Percentiles rank a stretch among this genome's conserved stretches.
phyloP scores from a whole-genome alignment of 2,113 vertebrate species.

The Aptenodytes forsteri region DNA sequence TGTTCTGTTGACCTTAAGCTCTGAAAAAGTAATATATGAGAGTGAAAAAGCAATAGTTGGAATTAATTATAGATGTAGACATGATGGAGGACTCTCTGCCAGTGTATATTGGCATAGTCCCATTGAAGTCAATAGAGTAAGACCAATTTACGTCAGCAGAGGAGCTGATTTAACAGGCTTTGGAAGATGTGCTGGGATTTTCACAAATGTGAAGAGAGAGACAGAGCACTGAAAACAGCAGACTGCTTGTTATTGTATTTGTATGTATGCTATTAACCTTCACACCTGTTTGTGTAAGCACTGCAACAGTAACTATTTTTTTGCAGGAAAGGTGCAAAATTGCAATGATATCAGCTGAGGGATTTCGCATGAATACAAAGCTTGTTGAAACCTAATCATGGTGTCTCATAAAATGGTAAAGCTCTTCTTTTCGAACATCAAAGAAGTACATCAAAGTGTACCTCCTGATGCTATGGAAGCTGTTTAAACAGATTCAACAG shows the following conservation, averaged over 20 bases:
- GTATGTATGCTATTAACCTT: not conserved
- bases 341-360: not conserved
- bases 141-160: constrained; percentile 7
- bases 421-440: constrained; percentile 25
- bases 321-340: not conserved
- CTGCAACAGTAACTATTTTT: not conserved
- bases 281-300: not conserved
- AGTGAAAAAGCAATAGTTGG: not conserved
- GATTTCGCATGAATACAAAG: not conserved
- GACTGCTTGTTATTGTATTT: not conserved
- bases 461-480: not conserved
- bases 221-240: not conserved
- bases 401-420: constrained; percentile 6
- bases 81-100: not conserved
- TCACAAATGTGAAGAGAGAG: not conserved
- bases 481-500: constrained; percentile 49
- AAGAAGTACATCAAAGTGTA: constrained; percentile 35
- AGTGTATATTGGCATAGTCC: not conserved
- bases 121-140: constrained; percentile 10
- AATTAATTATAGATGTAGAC: not conserved
- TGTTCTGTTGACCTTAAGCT: not conserved
- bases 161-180: not conserved
- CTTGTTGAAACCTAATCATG: not conserved
- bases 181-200: not conserved
- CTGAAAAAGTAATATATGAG: constrained; percentile 29